Percentiles rank a stretch among this genome's conserved stretches.
Evolutionary conservation across 2,888 invertebrate genomes (phyloP).

Genomic region (Globia sparganii): DNA sequence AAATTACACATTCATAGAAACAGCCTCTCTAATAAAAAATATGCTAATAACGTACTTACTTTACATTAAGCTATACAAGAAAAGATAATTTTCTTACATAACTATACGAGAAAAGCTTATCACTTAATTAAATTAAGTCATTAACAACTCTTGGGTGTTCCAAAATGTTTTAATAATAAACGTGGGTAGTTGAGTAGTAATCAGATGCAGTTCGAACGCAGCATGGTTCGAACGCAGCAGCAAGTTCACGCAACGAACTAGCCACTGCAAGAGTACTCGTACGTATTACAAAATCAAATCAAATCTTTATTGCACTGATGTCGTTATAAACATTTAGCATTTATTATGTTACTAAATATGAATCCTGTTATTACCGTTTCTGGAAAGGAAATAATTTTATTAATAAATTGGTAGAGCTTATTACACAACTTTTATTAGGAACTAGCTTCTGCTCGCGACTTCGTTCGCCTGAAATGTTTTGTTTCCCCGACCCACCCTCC

Average conservation of each 20-base stretch:
- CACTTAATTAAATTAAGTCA: conserved; percentile 29
- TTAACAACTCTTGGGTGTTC: conserved; percentile 35
- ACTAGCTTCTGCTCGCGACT: no score
- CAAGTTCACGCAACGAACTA: conserved; percentile 7
- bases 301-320: conserved; percentile 32
- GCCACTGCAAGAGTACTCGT: background rate
- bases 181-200: conserved; percentile 7
- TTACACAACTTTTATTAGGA: background rate
- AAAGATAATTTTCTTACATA: conserved; percentile 11
- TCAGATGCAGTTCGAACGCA: conserved; percentile 20
- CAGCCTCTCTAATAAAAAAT: background rate
- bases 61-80: conserved; percentile 8
- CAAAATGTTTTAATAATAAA: conserved; percentile 16
- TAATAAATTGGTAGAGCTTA: conserved; percentile 3
- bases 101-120: conserved; percentile 43
- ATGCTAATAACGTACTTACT: background rate
- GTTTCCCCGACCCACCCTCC: background rate
- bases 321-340: conserved; percentile 38
- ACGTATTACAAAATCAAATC: conserved; percentile 42
- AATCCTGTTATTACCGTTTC: conserved; percentile 18
- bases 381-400: conserved; percentile 16
- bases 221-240: no score
- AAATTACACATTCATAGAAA: conserved; percentile 11
- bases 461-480: background rate
- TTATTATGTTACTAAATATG: conserved; percentile 29